phyloP scores from a whole-genome alignment of 2,113 vertebrate genomes.

The Apus apus region DNA sequence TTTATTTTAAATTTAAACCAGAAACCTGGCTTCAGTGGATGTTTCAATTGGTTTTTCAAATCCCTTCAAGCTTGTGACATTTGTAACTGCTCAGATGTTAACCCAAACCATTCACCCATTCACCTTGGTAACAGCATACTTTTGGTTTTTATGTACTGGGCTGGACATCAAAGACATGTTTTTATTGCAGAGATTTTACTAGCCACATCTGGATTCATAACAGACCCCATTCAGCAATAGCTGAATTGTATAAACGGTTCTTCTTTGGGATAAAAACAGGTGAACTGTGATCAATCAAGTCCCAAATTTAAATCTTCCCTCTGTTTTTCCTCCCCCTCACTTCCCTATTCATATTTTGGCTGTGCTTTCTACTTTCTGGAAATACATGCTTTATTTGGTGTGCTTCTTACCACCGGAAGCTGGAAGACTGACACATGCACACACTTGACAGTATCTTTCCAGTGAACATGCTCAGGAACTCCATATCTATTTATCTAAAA shows the following conservation, averaged over 20 bases:
- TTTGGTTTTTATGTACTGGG: conserved; percentile 69
- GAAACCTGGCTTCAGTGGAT: conserved; percentile 47
- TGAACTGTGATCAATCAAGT: background rate
- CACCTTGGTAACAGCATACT: conserved; percentile 72
- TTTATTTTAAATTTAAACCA: conserved; percentile 71
- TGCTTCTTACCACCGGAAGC: background rate
- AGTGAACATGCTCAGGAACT: background rate
- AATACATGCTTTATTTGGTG: background rate
- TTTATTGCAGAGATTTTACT: conserved; percentile 60
- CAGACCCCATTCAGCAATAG: background rate
- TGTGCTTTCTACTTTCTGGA: background rate
- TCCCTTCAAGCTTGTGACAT: conserved; percentile 57
- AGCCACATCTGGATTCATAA: conserved; percentile 56
- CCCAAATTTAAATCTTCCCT: background rate
- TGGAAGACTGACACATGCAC: background rate
- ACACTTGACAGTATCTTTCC: background rate
- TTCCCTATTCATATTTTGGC: background rate
- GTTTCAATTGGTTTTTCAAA: conserved; percentile 43
- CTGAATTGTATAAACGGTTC: background rate
- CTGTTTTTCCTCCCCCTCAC: background rate
- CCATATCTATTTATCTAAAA: background rate
- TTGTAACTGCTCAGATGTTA: conserved; percentile 60
- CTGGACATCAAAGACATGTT: conserved; percentile 70
- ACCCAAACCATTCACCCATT: conserved; percentile 64
- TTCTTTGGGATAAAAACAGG: conserved; percentile 40